A percentile compares a stretch with the other conserved stretches of the same genome.
Conservation (phyloP, 2,888 invertebrate genomes). For the Synergus japonicus region DNA sequence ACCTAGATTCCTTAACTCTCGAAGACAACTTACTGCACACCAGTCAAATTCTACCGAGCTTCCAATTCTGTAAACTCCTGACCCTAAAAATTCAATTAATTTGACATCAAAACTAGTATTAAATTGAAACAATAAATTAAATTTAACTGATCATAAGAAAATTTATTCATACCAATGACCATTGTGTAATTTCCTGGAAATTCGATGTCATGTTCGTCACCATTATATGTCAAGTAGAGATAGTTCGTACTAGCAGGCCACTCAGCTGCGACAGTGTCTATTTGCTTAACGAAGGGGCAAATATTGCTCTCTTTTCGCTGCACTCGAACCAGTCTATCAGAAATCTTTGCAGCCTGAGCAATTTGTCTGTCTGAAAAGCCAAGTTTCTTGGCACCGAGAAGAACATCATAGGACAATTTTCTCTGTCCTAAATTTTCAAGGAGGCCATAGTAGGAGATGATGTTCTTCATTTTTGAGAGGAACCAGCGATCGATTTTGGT, state of each 20-base stretch:
- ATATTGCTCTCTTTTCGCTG: constrained; percentile 87
- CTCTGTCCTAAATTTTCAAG: constrained; percentile 84
- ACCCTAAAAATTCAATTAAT: constrained; percentile 77
- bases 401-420: constrained; percentile 81
- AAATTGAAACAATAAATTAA: background rate
- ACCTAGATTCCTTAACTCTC: constrained; percentile 91
- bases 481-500: constrained; percentile 99
- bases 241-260: constrained; percentile 99
- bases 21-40: constrained; percentile 98
- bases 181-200: constrained; percentile 89
- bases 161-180: constrained; percentile 85
- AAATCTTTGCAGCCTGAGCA: constrained; percentile 90
- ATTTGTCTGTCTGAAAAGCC: constrained; percentile 99
- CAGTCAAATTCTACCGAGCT: constrained; percentile 99
- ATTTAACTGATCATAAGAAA: constrained; percentile 23
- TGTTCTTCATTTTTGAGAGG: constrained; percentile 94
- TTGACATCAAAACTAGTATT: background rate
- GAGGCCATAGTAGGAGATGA: constrained; percentile 85
- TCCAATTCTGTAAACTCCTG: constrained; percentile 98
- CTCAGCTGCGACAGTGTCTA: constrained; percentile 99
- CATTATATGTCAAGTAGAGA: constrained; percentile 98
- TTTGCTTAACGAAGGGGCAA: constrained; percentile 94
- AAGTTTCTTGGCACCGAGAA: constrained; percentile 92
- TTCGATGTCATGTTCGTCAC: constrained; percentile 87
- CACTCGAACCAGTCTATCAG: constrained; percentile 90